A percentile compares a stretch with the other conserved stretches of the same genome.
Evolutionary conservation across 2,797 vertebrate species (phyloP).

Genomic region (Varecia variegata): DNA sequence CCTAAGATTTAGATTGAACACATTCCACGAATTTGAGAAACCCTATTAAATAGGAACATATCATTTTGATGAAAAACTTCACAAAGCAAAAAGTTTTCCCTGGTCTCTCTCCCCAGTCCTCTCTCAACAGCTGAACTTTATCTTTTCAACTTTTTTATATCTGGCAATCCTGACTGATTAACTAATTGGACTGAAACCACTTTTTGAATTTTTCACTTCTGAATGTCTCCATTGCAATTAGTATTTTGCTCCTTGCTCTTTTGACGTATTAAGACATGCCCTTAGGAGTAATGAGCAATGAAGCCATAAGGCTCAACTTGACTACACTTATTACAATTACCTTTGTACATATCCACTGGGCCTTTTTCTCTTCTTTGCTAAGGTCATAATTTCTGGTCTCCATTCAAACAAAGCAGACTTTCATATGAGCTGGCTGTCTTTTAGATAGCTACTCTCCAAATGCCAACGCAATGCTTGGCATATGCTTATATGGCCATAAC

Average conservation of each 20-base stretch:
- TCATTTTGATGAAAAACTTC: slow-evolving; percentile 67
- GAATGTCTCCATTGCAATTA: slow-evolving; percentile 71
- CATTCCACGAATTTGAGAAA: slow-evolving; percentile 64
- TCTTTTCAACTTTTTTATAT: slow-evolving; percentile 34
- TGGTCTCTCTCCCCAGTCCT: not conserved
- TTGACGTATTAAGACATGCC: slow-evolving; percentile 60
- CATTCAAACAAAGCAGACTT: slow-evolving; percentile 74
- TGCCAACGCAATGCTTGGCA: slow-evolving; percentile 51
- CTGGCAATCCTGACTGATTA: slow-evolving; percentile 63
- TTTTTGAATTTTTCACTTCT: slow-evolving; percentile 56
- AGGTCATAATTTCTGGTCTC: slow-evolving; percentile 73
- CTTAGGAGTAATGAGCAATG: slow-evolving; percentile 64
- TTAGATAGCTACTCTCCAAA: slow-evolving; percentile 55
- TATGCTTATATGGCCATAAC: slow-evolving; percentile 52
- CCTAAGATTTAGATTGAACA: slow-evolving; percentile 63
- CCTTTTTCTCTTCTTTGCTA: slow-evolving; percentile 66
- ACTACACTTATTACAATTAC: slow-evolving; percentile 68
- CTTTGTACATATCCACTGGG: slow-evolving; percentile 55
- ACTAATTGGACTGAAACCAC: slow-evolving; percentile 60
- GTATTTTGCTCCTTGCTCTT: slow-evolving; percentile 67
- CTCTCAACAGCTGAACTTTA: slow-evolving; percentile 66
- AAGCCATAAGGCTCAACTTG: slow-evolving; percentile 69
- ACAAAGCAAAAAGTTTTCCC: slow-evolving; percentile 44
- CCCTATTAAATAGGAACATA: slow-evolving; percentile 26
- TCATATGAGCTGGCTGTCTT: slow-evolving; percentile 31